phyloP scores from a whole-genome alignment of 2,797 vertebrate species.

The Tapirus indicus region DNA sequence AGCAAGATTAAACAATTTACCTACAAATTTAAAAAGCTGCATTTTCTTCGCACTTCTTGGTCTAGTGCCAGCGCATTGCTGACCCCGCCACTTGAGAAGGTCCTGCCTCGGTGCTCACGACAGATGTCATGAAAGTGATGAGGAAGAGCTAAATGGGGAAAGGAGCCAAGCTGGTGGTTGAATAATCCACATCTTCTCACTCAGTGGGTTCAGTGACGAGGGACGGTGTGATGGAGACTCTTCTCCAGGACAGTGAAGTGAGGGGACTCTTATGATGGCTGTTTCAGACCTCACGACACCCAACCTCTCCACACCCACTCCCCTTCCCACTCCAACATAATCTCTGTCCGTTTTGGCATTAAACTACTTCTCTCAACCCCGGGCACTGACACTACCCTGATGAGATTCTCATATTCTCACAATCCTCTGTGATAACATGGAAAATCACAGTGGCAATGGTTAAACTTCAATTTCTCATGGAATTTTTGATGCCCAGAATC shows the following conservation, averaged over 20 bases:
- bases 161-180: fast-evolving
- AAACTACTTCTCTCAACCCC: fast-evolving
- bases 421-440: too few relatives aligned
- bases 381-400: fast-evolving
- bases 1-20: fast-evolving
- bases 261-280: fast-evolving
- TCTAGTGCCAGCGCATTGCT: fast-evolving
- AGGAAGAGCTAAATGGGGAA: neutral
- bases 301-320: fast-evolving
- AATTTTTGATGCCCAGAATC: neutral
- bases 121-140: fast-evolving
- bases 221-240: fast-evolving
- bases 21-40: fast-evolving
- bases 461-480: fast-evolving
- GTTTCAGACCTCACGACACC: neutral
- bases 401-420: neutral
- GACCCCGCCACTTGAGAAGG: neutral
- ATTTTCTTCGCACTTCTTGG: fast-evolving
- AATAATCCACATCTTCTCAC: fast-evolving
- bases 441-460: fast-evolving
- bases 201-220: fast-evolving
- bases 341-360: neutral
- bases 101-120: neutral
- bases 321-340: fast-evolving
- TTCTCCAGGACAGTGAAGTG: fast-evolving